A percentile compares a stretch with the other conserved stretches of the same genome.
Conservation (phyloP, 1,140 invertebrate genomes). For the Sinonovacula constricta region DNA sequence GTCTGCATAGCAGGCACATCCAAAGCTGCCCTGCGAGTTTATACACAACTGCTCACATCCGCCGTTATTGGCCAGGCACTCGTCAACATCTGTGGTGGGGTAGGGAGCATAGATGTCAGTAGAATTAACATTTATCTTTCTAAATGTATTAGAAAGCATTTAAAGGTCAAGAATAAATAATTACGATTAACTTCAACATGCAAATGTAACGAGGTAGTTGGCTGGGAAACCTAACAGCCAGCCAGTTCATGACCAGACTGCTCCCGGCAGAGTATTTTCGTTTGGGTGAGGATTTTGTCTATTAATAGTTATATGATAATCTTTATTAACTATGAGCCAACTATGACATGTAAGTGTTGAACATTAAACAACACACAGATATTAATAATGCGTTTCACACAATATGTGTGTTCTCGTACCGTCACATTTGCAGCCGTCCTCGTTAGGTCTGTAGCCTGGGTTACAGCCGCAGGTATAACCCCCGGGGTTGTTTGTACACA, state of each 20-base stretch:
- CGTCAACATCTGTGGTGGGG: constrained; percentile 86
- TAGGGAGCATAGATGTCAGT: neutral
- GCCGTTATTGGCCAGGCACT: constrained; percentile 89
- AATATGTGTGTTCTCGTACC: constrained; percentile 56
- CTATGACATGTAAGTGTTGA: neutral
- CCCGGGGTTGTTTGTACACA: constrained; percentile 75
- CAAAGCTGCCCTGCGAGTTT: constrained; percentile 94
- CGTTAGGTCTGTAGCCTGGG: constrained; percentile 66
- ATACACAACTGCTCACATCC: constrained; percentile 83
- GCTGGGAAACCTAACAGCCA: neutral
- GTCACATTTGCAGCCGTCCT: constrained; percentile 71
- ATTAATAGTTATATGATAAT: neutral
- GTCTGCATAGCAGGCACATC: constrained; percentile 89
- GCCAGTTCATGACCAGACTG: neutral
- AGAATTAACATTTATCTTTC: neutral
- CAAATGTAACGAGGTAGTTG: neutral
- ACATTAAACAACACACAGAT: neutral
- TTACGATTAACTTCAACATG: neutral
- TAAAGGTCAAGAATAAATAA: neutral
- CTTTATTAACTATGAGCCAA: neutral
- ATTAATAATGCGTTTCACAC: neutral
- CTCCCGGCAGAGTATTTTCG: neutral
- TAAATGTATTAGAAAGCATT: neutral
- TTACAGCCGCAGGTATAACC: constrained; percentile 71
- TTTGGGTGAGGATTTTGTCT: neutral